Conservation (phyloP, 1,140 invertebrate species). For the Drosophila malerkotliana region DNA sequence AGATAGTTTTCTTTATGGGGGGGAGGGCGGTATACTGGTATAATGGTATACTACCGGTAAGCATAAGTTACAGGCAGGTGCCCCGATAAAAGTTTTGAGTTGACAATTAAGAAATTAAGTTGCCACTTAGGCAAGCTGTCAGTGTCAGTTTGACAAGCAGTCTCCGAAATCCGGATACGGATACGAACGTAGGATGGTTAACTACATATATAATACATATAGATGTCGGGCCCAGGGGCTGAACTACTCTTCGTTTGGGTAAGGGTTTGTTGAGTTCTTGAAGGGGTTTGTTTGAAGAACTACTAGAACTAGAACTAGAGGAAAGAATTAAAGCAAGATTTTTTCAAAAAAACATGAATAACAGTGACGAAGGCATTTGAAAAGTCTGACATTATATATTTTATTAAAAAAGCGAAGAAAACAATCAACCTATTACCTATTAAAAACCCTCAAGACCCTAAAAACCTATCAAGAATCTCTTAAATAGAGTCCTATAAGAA, state of each 20-base stretch:
- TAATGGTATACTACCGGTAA: background rate
- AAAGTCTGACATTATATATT: too few relatives aligned
- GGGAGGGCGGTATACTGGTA: background rate
- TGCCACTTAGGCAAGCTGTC: constrained; percentile 82
- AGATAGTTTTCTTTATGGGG: constrained; percentile 45
- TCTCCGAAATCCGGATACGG: constrained; percentile 33
- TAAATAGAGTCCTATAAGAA: too few relatives aligned
- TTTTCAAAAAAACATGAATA: too few relatives aligned
- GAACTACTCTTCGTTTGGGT: background rate
- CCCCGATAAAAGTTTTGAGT: constrained; percentile 77
- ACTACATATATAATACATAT: background rate
- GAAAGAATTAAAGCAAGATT: too few relatives aligned
- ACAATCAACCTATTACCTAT: too few relatives aligned
- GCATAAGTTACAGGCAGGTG: constrained; percentile 60
- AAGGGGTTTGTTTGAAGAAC: too few relatives aligned
- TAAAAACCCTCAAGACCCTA: too few relatives aligned
- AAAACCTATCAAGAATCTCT: too few relatives aligned
- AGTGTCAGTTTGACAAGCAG: constrained; percentile 83
- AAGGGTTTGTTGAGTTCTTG: background rate
- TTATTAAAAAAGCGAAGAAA: too few relatives aligned
- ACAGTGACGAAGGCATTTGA: too few relatives aligned
- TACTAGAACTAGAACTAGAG: too few relatives aligned
- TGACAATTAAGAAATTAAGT: constrained; percentile 84
- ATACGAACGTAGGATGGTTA: background rate
- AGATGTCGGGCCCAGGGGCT: background rate